These are phyloP conservation scores for Heliconius charithonia DNA, from an alignment of 2,888 invertebrate genomes.

Conservation along the genomic window DNA sequence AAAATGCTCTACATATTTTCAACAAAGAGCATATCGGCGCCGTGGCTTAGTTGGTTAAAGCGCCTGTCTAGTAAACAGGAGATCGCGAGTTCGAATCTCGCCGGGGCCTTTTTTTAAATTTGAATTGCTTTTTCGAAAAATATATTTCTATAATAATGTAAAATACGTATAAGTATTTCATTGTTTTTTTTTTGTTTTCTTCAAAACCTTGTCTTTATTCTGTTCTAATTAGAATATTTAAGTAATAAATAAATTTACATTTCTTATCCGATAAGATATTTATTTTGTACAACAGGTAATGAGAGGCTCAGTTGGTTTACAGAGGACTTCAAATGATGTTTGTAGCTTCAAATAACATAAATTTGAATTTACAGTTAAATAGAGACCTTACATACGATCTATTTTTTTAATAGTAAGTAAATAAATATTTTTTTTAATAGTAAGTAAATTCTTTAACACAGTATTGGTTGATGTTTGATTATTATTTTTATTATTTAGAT, in stretches of 20 bases:
- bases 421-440: too few species aligned
- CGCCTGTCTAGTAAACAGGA: conserved; percentile 82
- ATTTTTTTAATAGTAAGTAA: too few species aligned
- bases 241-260: background rate
- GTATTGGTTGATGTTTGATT: too few species aligned
- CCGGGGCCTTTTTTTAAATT: conserved; percentile 62
- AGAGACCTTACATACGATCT: too few species aligned
- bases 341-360: too few species aligned
- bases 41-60: conserved; percentile 90
- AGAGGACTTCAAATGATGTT: too few species aligned
- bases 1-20: conserved; percentile 15
- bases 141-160: background rate
- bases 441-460: too few species aligned
- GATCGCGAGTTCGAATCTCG: conserved; percentile 78
- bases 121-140: background rate
- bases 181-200: background rate
- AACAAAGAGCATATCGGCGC: conserved; percentile 66
- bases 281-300: background rate
- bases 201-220: background rate
- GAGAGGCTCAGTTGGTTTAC: background rate
- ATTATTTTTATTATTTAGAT: too few species aligned
- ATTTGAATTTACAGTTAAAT: too few species aligned
- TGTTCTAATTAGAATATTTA: background rate
- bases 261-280: background rate
- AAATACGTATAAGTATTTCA: background rate